Base-by-base conservation (phyloP, 2,113 vertebrate species). In the Cariama cristata region DNA sequence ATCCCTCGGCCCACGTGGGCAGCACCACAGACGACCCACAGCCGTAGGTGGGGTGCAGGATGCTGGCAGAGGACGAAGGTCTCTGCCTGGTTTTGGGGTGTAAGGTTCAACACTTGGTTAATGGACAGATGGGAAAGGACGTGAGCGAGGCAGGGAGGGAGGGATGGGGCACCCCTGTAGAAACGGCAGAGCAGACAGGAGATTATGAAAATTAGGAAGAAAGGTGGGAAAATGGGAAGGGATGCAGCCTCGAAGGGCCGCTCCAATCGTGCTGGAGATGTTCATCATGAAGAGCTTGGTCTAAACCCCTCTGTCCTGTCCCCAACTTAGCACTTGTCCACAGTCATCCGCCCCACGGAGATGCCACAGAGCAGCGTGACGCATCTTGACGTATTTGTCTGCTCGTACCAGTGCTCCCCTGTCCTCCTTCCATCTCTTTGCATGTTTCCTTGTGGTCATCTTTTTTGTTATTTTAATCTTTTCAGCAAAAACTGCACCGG, bases 1-100 rank as follows among this genome's bases (percentile, higher is more conserved):
- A 33, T 28, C n/a, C 24, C 38, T 35, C 59, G 35, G 59, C 52
- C n/a, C 1, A 0, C 40, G 9, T 0, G 1, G 42, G 27, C 71
- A 76, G 32, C 55, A 33, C 35, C 38, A 4, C 1, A 4, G 32
- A 6, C 22, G 24, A 17, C 49, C 60, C 38, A 22, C 4, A 3
- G 13, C 49, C 19, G 2, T 3, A 24, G 40, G 62, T 2, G 5
- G 5, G 73, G 24, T 5, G 24, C 19, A 55, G 50, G 32, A 55
- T 6, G 4, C 49, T 16, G 27, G 49, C 49, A n/a, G 35, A 62
- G 24, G 38, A 23, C 4, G 4, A 72, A 44, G 3, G 0, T 9
- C 35, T 83, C 18, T 11, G 23, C 45, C 55, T 52, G 24, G 0
- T 18, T 53, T 63, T 32, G 9, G 9, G 16, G 6, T n/a, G 6